Conservation (phyloP, 53 echinoderm and acorn worm species). For the Actinopyga echinites region DNA sequence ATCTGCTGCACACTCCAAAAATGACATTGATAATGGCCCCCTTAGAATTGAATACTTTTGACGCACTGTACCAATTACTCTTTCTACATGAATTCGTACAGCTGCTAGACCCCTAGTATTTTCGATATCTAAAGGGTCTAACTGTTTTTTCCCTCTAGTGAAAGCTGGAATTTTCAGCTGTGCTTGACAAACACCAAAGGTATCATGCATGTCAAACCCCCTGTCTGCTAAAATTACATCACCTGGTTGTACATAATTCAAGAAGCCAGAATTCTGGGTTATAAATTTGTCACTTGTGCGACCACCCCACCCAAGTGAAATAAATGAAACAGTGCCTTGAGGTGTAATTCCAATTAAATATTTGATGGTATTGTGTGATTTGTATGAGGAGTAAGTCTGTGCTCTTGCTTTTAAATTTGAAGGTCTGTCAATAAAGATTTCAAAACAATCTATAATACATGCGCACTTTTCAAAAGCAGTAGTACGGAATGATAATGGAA, state of each 20-base stretch:
- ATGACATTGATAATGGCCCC: not conserved
- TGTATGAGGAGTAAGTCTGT: constrained; percentile 41
- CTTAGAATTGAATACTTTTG: constrained; percentile 22
- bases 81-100: constrained; percentile 42
- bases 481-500: too few relatives aligned
- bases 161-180: constrained; percentile 37
- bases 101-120: constrained; percentile 16
- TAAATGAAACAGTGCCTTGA: constrained; percentile 22
- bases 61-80: constrained; percentile 33
- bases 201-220: constrained; percentile 32
- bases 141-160: constrained; percentile 37
- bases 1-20: too few relatives aligned
- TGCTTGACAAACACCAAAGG: constrained; percentile 15
- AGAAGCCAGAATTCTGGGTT: constrained; percentile 37
- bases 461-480: constrained; percentile 39
- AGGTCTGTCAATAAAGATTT: not conserved
- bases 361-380: constrained; percentile 34
- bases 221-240: constrained; percentile 40
- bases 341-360: constrained; percentile 51
- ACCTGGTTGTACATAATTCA: constrained; percentile 30
- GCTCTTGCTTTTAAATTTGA: constrained; percentile 14
- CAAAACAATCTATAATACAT: constrained; percentile 42
- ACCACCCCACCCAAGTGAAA: constrained; percentile 52
- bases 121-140: constrained; percentile 15
- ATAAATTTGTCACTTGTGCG: constrained; percentile 47